Conservation (phyloP, 2,797 vertebrate genomes). For the Cetoscarus ocellatus region DNA sequence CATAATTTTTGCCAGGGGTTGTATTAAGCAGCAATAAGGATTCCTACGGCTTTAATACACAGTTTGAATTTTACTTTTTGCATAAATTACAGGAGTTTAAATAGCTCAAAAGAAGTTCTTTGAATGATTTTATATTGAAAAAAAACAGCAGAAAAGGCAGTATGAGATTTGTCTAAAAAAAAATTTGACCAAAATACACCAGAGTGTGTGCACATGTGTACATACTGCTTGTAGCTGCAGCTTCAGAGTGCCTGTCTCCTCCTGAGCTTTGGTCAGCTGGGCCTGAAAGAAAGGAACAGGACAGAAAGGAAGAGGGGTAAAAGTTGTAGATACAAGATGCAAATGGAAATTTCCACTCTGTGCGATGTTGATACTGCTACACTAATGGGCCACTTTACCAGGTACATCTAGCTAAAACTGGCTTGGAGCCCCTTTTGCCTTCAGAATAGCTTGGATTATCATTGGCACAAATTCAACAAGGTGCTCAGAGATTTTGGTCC, state of each 20-base stretch:
- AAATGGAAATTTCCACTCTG: neutral
- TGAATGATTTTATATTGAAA: neutral
- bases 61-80: neutral
- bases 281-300: conserved; percentile 73
- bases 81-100: neutral
- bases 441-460: too few relatives aligned
- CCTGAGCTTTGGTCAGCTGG: conserved; percentile 90
- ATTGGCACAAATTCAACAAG: too few relatives aligned
- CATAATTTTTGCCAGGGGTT: too few relatives aligned
- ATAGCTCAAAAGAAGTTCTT: neutral
- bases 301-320: neutral
- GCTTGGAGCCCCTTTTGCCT: too few relatives aligned
- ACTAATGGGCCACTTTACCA: too few relatives aligned
- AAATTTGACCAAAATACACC: neutral
- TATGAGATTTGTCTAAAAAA: neutral
- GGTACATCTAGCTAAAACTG: too few relatives aligned
- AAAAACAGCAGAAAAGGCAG: neutral
- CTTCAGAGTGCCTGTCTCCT: conserved; percentile 90
- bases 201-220: conserved; percentile 18
- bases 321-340: neutral
- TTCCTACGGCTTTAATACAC: neutral
- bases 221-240: conserved; percentile 91
- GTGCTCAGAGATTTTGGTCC: too few relatives aligned
- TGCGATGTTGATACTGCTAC: too few relatives aligned
- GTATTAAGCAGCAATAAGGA: neutral